phyloP scores from a whole-genome alignment of 1,140 invertebrate species.

The Aricia agestis region DNA sequence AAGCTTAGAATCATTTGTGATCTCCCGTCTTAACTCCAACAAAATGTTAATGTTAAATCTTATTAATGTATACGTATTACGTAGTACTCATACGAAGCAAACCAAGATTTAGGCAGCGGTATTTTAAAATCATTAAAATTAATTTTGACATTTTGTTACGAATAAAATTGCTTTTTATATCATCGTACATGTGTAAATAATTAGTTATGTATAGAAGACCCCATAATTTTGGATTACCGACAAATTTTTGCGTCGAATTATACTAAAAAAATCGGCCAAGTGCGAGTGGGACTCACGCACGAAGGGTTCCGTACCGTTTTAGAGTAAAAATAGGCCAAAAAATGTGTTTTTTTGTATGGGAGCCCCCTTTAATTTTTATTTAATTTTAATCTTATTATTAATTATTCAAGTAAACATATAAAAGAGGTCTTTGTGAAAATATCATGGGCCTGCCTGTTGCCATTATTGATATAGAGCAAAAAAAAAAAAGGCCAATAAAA shows the following conservation, averaged over 20 bases:
- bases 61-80: constrained; percentile 2
- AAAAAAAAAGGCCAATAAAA: too few species aligned
- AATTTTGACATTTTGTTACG: neutral
- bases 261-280: too few species aligned
- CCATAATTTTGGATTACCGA: neutral
- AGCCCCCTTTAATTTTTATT: too few species aligned
- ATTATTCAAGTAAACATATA: too few species aligned
- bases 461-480: too few species aligned
- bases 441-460: too few species aligned
- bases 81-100: neutral
- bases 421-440: too few species aligned
- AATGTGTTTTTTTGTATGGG: too few species aligned
- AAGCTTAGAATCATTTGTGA: constrained; percentile 1
- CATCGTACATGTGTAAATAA: neutral
- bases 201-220: neutral
- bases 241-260: neutral
- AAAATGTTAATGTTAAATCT: constrained; percentile 6
- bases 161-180: neutral
- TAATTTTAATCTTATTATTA: too few species aligned
- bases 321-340: too few species aligned
- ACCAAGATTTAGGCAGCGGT: neutral
- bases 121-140: neutral
- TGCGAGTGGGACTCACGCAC: too few species aligned
- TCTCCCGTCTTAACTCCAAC: neutral
- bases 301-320: too few species aligned